These are phyloP conservation scores for Tetranychus urticae DNA, from an alignment of 1,140 invertebrate genomes.

Conservation along the genomic window DNA sequence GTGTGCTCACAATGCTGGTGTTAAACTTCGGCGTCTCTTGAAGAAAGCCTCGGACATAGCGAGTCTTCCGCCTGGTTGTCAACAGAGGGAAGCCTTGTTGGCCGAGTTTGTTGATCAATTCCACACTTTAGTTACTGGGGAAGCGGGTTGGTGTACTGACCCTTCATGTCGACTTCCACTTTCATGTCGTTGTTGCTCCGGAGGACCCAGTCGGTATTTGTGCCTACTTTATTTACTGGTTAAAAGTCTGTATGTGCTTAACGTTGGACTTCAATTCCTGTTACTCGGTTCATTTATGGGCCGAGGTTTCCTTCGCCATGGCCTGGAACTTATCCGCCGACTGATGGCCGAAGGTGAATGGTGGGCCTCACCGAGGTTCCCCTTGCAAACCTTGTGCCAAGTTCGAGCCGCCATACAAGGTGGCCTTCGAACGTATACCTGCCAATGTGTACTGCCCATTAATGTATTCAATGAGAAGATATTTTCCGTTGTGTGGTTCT, in stretches of 20 bases:
- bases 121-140: constrained; percentile 19
- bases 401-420: constrained; percentile 21
- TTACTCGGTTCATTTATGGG: constrained; percentile 22
- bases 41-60: constrained; percentile 20
- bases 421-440: constrained; percentile 20
- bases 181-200: constrained; percentile 15
- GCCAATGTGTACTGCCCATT: constrained; percentile 28
- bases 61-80: constrained; percentile 19
- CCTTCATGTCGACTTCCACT: constrained; percentile 16
- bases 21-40: constrained; percentile 19
- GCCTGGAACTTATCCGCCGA: constrained; percentile 17
- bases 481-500: constrained; percentile 25
- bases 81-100: constrained; percentile 20
- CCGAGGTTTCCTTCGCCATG: constrained; percentile 19
- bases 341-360: constrained; percentile 17
- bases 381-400: constrained; percentile 21
- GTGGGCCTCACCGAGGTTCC: constrained; percentile 22
- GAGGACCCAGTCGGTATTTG: constrained; percentile 21
- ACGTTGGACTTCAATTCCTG: constrained; percentile 24
- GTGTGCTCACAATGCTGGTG: constrained; percentile 20
- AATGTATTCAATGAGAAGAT: constrained; percentile 32
- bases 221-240: constrained; percentile 22
- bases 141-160: constrained; percentile 19
- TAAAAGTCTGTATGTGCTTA: constrained; percentile 23
- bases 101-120: constrained; percentile 22